phyloP scores from a whole-genome alignment of 2,888 invertebrate genomes.

The Netelia melanura region DNA sequence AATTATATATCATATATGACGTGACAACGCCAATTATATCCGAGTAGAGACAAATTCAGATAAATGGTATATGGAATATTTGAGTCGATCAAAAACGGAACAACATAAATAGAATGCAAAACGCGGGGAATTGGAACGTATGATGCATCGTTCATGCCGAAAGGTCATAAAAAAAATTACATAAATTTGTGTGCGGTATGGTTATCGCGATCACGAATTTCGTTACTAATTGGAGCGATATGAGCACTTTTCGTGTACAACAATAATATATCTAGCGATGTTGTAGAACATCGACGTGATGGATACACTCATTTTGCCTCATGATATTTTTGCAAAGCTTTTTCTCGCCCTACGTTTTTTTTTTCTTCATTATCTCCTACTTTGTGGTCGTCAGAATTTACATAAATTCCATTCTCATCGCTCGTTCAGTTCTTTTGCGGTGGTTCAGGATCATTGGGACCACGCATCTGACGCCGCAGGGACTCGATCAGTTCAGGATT shows the following conservation, averaged over 20 bases:
- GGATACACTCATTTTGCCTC: constrained; percentile 43
- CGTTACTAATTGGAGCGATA: constrained; percentile 48
- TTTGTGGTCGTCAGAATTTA: constrained; percentile 13
- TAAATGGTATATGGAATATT: constrained; percentile 38
- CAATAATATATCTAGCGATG: constrained; percentile 44
- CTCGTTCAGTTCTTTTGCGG: constrained; percentile 79
- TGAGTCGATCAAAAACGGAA: constrained; percentile 9
- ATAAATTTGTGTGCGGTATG: background rate
- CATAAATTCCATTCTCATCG: constrained; percentile 2
- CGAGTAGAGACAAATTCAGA: constrained; percentile 16
- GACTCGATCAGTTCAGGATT: constrained; percentile 94
- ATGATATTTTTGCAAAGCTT: constrained; percentile 14
- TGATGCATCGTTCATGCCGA: constrained; percentile 7
- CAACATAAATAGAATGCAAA: constrained; percentile 14
- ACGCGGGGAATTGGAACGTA: constrained; percentile 33
- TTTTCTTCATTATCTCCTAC: constrained; percentile 3
- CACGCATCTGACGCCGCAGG: constrained; percentile 88
- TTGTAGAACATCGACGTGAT: constrained; percentile 31
- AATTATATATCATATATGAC: constrained; percentile 8
- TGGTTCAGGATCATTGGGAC: constrained; percentile 80
- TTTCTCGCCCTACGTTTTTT: constrained; percentile 2
- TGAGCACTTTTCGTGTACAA: constrained; percentile 30
- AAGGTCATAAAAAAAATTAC: background rate
- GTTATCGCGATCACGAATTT: constrained; percentile 14
- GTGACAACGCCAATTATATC: constrained; percentile 6